Evolutionary conservation across 2,113 vertebrate species (phyloP).

Genomic region (Clupea harengus): DNA sequence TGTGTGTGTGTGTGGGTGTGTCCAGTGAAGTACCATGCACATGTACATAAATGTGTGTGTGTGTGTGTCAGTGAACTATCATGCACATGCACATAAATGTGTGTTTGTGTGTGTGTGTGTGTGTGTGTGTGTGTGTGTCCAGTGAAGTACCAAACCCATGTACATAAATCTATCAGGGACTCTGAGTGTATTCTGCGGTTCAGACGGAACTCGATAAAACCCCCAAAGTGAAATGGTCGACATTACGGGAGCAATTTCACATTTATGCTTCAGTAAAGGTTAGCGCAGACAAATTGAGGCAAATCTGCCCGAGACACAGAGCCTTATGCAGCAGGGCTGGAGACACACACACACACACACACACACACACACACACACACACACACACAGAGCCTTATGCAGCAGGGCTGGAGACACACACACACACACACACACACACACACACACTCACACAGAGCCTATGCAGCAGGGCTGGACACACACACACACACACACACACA

Average conservation of each 20-base stretch:
- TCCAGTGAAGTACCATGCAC: no score
- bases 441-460: no score
- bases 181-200: neutral
- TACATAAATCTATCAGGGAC: neutral
- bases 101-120: neutral
- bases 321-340: neutral
- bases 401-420: no score
- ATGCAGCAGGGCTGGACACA: no score
- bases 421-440: no score
- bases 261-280: neutral
- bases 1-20: no score
- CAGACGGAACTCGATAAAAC: neutral
- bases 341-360: no score
- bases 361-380: no score
- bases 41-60: neutral
- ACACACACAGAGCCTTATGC: no score
- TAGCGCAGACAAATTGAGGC: neutral
- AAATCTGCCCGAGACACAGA: neutral
- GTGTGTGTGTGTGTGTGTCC: neutral
- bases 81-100: no score
- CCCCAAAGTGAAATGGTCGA: neutral
- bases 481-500: neutral
- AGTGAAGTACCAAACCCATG: neutral
- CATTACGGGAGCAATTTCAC: neutral
- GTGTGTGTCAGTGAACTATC: neutral